Evolutionary conservation across 1,140 invertebrate species (phyloP).

Genomic region (Andrena cerasifolii): DNA sequence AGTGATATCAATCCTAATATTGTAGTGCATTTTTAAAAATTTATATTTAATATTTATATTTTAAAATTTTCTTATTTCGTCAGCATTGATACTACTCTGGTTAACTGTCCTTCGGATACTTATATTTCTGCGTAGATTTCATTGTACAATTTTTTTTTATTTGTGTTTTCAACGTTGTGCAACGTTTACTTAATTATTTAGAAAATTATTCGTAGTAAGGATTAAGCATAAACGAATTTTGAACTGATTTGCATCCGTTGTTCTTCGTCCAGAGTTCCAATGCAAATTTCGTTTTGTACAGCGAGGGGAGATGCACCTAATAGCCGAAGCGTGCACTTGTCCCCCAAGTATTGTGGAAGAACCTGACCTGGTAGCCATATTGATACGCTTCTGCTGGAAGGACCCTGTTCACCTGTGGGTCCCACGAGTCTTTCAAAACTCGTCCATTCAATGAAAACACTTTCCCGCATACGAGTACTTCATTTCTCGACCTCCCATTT

Average conservation of each 20-base stretch:
- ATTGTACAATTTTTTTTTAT: too few species aligned
- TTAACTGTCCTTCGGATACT: too few species aligned
- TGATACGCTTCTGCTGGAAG: conserved; percentile 22
- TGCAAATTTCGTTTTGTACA: conserved; percentile 1
- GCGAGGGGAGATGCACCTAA: neutral
- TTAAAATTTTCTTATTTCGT: too few species aligned
- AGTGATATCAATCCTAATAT: too few species aligned
- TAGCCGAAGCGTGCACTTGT: conserved; percentile 14
- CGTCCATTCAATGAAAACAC: conserved; percentile 34
- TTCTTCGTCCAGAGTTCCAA: neutral
- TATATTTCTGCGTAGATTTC: too few species aligned
- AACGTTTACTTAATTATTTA: neutral
- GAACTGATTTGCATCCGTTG: too few species aligned
- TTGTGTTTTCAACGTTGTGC: too few species aligned
- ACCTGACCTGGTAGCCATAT: conserved; percentile 14
- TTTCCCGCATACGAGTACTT: conserved; percentile 1
- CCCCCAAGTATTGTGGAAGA: neutral
- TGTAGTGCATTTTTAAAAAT: too few species aligned
- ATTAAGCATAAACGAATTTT: neutral
- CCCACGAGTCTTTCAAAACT: conserved; percentile 45
- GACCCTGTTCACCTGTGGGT: conserved; percentile 56
- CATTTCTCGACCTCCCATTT: conserved; percentile 1
- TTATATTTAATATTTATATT: too few species aligned
- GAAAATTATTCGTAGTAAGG: neutral
- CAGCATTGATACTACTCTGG: too few species aligned